These are phyloP conservation scores for Epistrophe grossulariae DNA, from an alignment of 2,888 invertebrate species.

Conservation along the genomic window DNA sequence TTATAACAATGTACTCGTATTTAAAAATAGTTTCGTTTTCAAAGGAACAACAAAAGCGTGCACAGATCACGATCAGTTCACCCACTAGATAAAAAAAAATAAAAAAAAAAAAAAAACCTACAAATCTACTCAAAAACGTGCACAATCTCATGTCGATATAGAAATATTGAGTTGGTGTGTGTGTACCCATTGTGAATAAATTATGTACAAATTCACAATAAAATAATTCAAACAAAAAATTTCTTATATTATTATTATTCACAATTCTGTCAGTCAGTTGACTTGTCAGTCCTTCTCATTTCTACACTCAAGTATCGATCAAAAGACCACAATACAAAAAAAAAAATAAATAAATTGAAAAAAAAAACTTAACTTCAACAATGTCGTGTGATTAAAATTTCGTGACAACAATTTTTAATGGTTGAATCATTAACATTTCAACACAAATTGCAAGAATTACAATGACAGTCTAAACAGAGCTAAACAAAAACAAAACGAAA, in stretches of 20 bases:
- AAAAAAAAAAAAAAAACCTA: constrained; percentile 23
- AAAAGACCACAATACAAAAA: constrained; percentile 10
- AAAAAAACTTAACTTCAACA: constrained; percentile 6
- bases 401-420: constrained; percentile 72
- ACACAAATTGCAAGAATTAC: constrained; percentile 54
- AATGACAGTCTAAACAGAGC: constrained; percentile 52
- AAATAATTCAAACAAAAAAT: constrained; percentile 12
- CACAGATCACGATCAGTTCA: constrained; percentile 73
- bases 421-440: constrained; percentile 64
- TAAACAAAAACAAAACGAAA: constrained; percentile 33
- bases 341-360: too few relatives aligned
- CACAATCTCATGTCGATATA: constrained; percentile 44
- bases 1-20: not conserved
- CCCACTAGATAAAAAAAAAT: constrained; percentile 40
- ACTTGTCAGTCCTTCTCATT: constrained; percentile 54
- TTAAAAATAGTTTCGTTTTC: constrained; percentile 15
- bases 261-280: constrained; percentile 59
- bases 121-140: constrained; percentile 55
- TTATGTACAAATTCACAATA: constrained; percentile 37
- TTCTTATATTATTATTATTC: constrained; percentile 46
- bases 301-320: constrained; percentile 30
- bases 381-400: constrained; percentile 47
- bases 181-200: constrained; percentile 48
- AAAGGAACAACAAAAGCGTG: constrained; percentile 47
- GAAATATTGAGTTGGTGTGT: not conserved